phyloP scores from a whole-genome alignment of 2,113 vertebrate genomes.

The Blennius ocellaris region DNA sequence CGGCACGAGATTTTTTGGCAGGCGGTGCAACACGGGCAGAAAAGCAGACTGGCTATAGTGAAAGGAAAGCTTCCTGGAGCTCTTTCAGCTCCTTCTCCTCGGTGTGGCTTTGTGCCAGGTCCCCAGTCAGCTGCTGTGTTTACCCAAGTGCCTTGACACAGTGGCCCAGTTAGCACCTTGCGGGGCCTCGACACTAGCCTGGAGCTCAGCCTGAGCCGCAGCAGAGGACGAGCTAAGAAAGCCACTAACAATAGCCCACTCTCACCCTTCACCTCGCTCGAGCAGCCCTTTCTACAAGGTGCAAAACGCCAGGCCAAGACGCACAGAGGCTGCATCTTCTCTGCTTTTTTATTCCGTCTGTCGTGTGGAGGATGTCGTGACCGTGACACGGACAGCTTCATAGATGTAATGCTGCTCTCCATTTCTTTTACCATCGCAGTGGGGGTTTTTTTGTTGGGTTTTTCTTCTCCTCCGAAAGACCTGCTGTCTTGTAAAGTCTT shows the following conservation, averaged over 20 bases:
- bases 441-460: background rate
- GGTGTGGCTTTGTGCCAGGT: slow-evolving; percentile 61
- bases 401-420: slow-evolving; percentile 3
- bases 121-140: slow-evolving; percentile 72
- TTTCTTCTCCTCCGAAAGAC: background rate
- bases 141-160: slow-evolving; percentile 77
- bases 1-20: slow-evolving; percentile 66
- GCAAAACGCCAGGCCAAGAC: background rate
- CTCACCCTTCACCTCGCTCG: slow-evolving; percentile 34
- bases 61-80: slow-evolving; percentile 57
- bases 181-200: slow-evolving; percentile 57
- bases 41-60: slow-evolving; percentile 31
- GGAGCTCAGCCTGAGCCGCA: slow-evolving; percentile 73
- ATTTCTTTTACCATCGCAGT: background rate
- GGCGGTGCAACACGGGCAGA: slow-evolving; percentile 33
- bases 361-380: background rate
- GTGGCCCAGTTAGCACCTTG: slow-evolving; percentile 75
- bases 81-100: slow-evolving; percentile 52
- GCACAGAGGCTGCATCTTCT: background rate
- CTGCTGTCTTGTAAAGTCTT: background rate
- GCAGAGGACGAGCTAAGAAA: slow-evolving; percentile 51
- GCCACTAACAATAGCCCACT: slow-evolving; percentile 63
- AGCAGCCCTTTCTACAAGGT: slow-evolving; percentile 8
- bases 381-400: slow-evolving; percentile 6
- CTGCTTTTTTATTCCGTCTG: background rate